These are phyloP conservation scores for Scaptomyza polygonia DNA, from an alignment of 2,888 invertebrate genomes.

Conservation along the genomic window DNA sequence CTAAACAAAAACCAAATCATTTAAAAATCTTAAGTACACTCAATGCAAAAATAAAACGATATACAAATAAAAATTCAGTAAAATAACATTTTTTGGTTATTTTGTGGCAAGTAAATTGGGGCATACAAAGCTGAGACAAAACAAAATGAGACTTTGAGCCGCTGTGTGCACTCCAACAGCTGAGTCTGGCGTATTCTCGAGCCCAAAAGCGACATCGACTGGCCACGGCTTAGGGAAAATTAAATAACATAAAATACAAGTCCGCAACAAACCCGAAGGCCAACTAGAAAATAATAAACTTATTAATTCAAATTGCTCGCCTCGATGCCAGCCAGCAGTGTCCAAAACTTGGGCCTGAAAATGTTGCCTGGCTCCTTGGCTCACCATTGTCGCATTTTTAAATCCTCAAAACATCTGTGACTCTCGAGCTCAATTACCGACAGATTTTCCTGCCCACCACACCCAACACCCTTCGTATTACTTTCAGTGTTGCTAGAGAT, in stretches of 20 bases:
- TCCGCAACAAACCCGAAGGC: conserved; percentile 57
- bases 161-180: conserved; percentile 50
- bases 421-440: conserved; percentile 61
- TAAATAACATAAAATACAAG: conserved; percentile 73
- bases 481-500: conserved; percentile 11
- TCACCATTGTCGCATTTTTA: conserved; percentile 69
- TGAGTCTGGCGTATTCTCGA: conserved; percentile 43
- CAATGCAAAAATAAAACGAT: conserved; percentile 52
- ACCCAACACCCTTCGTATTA: background rate
- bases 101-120: background rate
- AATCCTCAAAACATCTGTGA: conserved; percentile 62
- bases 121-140: conserved; percentile 26
- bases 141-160: conserved; percentile 72
- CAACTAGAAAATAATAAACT: conserved; percentile 70
- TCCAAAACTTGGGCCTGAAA: conserved; percentile 23
- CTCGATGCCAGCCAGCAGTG: conserved; percentile 40
- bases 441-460: conserved; percentile 33
- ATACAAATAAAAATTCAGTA: conserved; percentile 36
- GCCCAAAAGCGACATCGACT: conserved; percentile 14
- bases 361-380: conserved; percentile 18
- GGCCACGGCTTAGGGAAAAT: conserved; percentile 45
- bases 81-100: conserved; percentile 10
- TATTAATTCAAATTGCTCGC: conserved; percentile 68
- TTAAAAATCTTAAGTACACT: conserved; percentile 55
- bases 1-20: conserved; percentile 33